Evolutionary conservation across 1,140 invertebrate genomes (phyloP).

Genomic region (Neotoxoptera formosana): DNA sequence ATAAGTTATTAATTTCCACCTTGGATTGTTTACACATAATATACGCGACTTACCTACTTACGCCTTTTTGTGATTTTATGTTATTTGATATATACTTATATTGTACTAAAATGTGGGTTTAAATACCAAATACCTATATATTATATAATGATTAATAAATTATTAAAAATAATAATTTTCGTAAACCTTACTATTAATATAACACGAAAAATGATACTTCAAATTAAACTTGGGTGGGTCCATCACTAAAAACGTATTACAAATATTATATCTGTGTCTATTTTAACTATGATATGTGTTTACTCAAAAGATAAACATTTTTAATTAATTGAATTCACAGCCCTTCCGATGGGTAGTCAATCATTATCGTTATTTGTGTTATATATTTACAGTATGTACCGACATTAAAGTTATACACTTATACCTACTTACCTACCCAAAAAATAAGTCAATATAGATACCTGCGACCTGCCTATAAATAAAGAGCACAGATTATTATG

Average conservation of each 20-base stretch:
- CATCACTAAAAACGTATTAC: background rate
- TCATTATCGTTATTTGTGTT: no score
- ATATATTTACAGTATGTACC: no score
- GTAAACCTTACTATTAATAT: background rate
- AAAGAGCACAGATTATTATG: no score
- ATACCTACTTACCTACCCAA: no score
- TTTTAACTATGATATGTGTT: background rate
- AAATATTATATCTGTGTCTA: background rate
- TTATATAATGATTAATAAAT: no score
- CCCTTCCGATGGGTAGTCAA: no score
- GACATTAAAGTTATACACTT: no score
- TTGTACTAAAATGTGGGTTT: background rate
- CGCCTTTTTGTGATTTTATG: background rate
- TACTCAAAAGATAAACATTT: background rate
- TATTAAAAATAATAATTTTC: no score
- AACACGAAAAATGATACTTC: background rate
- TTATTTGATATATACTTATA: background rate
- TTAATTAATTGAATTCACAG: background rate
- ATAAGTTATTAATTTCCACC: slow-evolving; percentile 17
- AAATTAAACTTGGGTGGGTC: background rate
- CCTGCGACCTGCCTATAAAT: no score
- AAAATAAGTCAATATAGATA: no score
- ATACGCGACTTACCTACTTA: background rate
- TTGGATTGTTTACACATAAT: background rate
- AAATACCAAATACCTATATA: background rate